A percentile compares a stretch with the other conserved stretches of the same genome.
Evolutionary conservation across 2,113 vertebrate species (phyloP).

Genomic region (Malurus alboscapulatus): DNA sequence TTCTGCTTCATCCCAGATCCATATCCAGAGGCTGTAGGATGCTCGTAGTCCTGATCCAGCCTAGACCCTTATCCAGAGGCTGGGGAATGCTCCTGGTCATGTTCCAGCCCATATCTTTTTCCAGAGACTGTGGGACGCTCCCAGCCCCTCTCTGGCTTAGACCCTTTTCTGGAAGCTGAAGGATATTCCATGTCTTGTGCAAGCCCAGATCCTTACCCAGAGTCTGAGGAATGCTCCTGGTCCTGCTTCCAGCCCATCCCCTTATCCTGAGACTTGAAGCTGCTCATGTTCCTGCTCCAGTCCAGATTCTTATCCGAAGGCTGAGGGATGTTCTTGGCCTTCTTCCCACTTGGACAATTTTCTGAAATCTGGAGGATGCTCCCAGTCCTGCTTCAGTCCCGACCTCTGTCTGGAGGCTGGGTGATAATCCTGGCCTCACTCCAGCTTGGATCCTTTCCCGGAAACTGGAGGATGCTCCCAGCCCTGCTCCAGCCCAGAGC

Average conservation of each 20-base stretch:
- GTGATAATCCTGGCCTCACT: no score
- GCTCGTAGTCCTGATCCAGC: rapidly evolving
- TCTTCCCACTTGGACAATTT: neutral
- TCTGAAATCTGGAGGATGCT: no score
- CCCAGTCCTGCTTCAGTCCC: no score
- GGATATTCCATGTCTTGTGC: neutral
- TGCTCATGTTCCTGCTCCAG: neutral
- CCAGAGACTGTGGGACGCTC: neutral
- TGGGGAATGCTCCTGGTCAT: neutral
- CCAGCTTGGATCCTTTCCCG: neutral
- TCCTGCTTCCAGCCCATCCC: neutral
- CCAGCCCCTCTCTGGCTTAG: neutral
- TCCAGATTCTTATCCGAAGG: neutral
- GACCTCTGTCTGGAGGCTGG: no score
- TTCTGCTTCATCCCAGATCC: neutral
- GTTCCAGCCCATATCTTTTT: neutral
- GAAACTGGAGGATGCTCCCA: neutral
- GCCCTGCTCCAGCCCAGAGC: neutral
- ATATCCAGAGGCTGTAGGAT: neutral
- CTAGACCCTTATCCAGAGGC: neutral
- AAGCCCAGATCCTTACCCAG: neutral
- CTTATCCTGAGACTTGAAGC: neutral
- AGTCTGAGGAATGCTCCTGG: neutral
- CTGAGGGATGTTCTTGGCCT: neutral
- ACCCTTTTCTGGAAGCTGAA: neutral